A percentile compares a stretch with the other conserved stretches of the same genome.
Evolutionary conservation across 2,888 invertebrate species (phyloP).

Genomic region (Papilio protenor): DNA sequence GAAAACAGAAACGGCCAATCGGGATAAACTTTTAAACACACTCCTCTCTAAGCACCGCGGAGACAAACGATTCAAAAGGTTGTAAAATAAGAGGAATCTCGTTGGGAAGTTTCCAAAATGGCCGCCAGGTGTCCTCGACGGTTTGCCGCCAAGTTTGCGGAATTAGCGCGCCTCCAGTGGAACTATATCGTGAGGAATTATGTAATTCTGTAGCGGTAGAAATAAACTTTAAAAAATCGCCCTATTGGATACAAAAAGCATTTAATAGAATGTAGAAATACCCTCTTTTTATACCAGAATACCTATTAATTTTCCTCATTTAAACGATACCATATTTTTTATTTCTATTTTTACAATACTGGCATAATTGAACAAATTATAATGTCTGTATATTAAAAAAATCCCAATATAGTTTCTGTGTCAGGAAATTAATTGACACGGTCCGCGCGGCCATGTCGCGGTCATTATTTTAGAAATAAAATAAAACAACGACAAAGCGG

Average conservation of each 20-base stretch:
- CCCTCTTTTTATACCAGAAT: neutral
- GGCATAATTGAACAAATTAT: neutral
- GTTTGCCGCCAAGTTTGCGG: conserved; percentile 56
- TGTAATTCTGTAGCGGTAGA: conserved; percentile 53
- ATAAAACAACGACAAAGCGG: conserved; percentile 46
- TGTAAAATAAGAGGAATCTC: conserved; percentile 58
- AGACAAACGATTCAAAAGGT: conserved; percentile 53
- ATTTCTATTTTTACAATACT: neutral
- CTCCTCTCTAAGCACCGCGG: conserved; percentile 55
- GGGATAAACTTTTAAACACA: conserved; percentile 64
- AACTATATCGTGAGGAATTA: conserved; percentile 57
- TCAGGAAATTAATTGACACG: conserved; percentile 31
- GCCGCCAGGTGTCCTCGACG: conserved; percentile 66
- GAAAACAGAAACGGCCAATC: conserved; percentile 65
- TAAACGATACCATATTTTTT: too few relatives aligned
- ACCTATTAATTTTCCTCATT: neutral
- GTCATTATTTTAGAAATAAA: conserved; percentile 44
- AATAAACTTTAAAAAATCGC: conserved; percentile 48
- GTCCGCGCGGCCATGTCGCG: conserved; percentile 13
- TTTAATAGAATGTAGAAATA: neutral
- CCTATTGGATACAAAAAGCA: neutral
- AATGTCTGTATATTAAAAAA: neutral
- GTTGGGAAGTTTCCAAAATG: conserved; percentile 63
- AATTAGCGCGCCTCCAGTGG: conserved; percentile 57
- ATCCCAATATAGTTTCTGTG: neutral